These are phyloP conservation scores for Amazona finschi DNA, from an alignment of 2,797 vertebrate species.

Conservation along the genomic window DNA sequence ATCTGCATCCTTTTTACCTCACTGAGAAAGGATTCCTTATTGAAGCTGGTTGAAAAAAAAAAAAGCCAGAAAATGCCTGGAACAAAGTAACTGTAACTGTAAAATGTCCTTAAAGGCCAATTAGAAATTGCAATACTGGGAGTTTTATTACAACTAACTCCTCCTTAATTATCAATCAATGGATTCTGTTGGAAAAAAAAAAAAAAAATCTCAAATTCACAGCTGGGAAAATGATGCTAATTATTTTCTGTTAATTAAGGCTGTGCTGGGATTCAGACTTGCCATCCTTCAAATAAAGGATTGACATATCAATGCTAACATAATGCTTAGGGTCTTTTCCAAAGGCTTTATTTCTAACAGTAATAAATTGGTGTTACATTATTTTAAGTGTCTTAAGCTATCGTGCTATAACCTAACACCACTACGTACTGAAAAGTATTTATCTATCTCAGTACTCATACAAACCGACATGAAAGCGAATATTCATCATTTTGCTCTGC, in stretches of 20 bases:
- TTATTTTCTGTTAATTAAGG: constrained; percentile 86
- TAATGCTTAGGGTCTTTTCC: constrained; percentile 74
- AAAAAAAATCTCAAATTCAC: constrained; percentile 74
- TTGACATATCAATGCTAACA: constrained; percentile 84
- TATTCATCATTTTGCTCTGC: constrained; percentile 25
- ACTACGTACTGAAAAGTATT: constrained; percentile 5
- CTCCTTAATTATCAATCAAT: constrained; percentile 88
- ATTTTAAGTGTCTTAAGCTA: constrained; percentile 73
- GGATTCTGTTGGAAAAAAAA: constrained; percentile 75
- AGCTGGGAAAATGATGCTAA: constrained; percentile 85
- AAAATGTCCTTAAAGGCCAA: constrained; percentile 84
- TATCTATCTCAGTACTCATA: neutral
- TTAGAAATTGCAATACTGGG: constrained; percentile 82
- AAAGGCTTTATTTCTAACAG: constrained; percentile 73
- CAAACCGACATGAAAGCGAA: neutral
- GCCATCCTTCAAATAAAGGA: constrained; percentile 79
- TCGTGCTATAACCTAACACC: constrained; percentile 30
- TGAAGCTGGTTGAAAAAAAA: constrained; percentile 58
- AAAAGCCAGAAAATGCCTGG: constrained; percentile 67
- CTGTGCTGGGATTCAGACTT: constrained; percentile 79
- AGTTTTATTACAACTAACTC: constrained; percentile 82
- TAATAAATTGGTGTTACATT: constrained; percentile 74
- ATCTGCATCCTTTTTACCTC: constrained; percentile 46
- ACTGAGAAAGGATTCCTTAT: constrained; percentile 65
- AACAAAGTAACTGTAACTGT: constrained; percentile 81